Base-by-base conservation (phyloP, 2,888 invertebrate species). In the Drosophila helvetica region DNA sequence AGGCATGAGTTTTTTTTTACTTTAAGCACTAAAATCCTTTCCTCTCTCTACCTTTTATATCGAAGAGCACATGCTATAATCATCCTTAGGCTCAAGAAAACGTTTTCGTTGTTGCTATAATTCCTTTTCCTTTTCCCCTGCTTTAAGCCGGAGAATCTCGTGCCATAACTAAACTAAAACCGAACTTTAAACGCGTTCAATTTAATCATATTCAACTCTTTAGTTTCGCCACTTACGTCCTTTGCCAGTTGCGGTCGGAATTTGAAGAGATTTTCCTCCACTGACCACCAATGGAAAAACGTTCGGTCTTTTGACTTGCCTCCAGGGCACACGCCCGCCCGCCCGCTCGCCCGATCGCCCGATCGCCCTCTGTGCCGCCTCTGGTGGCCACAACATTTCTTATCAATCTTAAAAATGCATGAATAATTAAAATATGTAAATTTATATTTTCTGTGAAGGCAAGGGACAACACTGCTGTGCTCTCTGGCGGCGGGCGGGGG, bases 391-490 rank as follows among this genome's bases (percentile, higher is more conserved):
- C 43, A 56, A 56, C 67, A 59, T 43, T 75, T 86, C 86, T 83
- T 83, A 88, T 83, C 88, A 88, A 83, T 88, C 86, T 88, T 86
- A 88, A 83, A 88, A 83, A 83, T 86, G 87, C 86, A 83, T 83
- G 83, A 83, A 83, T 83, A 83, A 83, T 83, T 83, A 83, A 83
- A 86, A 83, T 83, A 83, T 83, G 83, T 58, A 83, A 83, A 83
- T 88, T 86, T 86, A 74, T 68, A 68, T 48, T 75, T 74, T 86
- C 80, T 77, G 88, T 72, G 74, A 66, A 82, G 74, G 86, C 57
- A 53, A 7, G 22, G 17, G 38, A 22, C 61, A 17, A 17, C 17
- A 5, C 18, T 6, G 30, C 9, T 25, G 8, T 25, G 25, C 25
- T 25, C 25, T n/a, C 58, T 45, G n/a, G n/a, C n/a, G n/a, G n/a